phyloP scores from a whole-genome alignment of 2,888 invertebrate genomes.

The Petrolisthes manimaculis region DNA sequence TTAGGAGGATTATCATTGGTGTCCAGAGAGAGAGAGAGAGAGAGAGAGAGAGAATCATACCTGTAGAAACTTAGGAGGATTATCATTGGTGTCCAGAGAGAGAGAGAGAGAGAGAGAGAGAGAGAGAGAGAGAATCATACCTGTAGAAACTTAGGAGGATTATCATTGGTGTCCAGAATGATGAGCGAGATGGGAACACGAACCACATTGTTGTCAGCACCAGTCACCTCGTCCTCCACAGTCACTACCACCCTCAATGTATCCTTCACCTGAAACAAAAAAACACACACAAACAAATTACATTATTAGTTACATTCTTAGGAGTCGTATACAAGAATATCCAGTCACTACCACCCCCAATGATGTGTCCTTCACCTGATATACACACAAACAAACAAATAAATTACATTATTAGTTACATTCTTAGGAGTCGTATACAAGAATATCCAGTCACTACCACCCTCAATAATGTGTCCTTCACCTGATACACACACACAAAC shows the following conservation, averaged over 20 bases:
- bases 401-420: not conserved
- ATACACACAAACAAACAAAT: too few species aligned
- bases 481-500: too few species aligned
- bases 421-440: too few species aligned
- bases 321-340: too few species aligned
- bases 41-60: slow-evolving; percentile 70
- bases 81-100: slow-evolving; percentile 86
- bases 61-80: slow-evolving; percentile 83
- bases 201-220: slow-evolving; percentile 77
- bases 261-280: slow-evolving; percentile 79
- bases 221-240: slow-evolving; percentile 81
- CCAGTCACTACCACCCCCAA: too few species aligned
- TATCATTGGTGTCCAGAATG: slow-evolving; percentile 89
- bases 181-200: slow-evolving; percentile 85
- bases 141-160: slow-evolving; percentile 83
- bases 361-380: too few species aligned
- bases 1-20: slow-evolving; percentile 89
- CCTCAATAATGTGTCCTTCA: too few species aligned
- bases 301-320: not conserved
- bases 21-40: slow-evolving; percentile 77
- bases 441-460: too few species aligned
- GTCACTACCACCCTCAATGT: slow-evolving; percentile 85
- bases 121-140: slow-evolving; percentile 70
- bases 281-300: not conserved
- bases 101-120: not conserved